Percentiles rank a stretch among this genome's conserved stretches.
Conservation (phyloP, 2,888 invertebrate genomes). For the Andrena chrysosceles region DNA sequence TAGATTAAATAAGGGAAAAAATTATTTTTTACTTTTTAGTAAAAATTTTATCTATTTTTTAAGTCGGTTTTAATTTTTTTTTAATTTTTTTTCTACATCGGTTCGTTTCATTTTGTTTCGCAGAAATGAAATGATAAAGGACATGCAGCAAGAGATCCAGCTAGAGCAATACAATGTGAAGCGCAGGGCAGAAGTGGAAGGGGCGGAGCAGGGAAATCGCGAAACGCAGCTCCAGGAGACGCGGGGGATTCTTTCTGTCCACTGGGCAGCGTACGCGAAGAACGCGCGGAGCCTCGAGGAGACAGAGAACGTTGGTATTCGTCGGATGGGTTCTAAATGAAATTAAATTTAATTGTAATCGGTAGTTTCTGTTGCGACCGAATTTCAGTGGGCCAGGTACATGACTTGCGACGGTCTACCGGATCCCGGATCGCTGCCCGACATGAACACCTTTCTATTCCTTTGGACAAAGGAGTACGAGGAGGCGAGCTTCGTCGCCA, state of each 20-base stretch:
- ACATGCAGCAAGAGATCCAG: constrained; percentile 79
- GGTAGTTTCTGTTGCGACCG: neutral
- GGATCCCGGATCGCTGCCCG: constrained; percentile 86
- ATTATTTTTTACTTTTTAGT: no score
- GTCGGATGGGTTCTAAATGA: neutral
- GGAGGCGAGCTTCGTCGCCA: constrained; percentile 84
- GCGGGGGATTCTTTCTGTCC: constrained; percentile 59
- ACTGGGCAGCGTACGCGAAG: constrained; percentile 69
- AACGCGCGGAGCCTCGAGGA: constrained; percentile 64
- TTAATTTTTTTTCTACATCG: constrained; percentile 41
- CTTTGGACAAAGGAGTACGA: constrained; percentile 85
- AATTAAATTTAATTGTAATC: neutral
- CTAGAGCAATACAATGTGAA: constrained; percentile 73
- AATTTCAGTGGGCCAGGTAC: constrained; percentile 87
- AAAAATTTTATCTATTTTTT: no score
- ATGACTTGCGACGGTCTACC: constrained; percentile 88
- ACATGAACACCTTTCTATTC: constrained; percentile 87
- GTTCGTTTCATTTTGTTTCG: constrained; percentile 11
- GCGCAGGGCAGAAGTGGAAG: constrained; percentile 66
- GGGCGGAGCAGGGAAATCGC: constrained; percentile 72
- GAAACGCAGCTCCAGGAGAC: constrained; percentile 77
- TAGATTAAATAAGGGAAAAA: no score
- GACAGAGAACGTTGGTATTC: constrained; percentile 76
- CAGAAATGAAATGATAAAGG: constrained; percentile 76
- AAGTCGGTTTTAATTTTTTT: no score